Evolutionary conservation across 1,140 invertebrate genomes (phyloP).

Genomic region (Lepidurus packardi): DNA sequence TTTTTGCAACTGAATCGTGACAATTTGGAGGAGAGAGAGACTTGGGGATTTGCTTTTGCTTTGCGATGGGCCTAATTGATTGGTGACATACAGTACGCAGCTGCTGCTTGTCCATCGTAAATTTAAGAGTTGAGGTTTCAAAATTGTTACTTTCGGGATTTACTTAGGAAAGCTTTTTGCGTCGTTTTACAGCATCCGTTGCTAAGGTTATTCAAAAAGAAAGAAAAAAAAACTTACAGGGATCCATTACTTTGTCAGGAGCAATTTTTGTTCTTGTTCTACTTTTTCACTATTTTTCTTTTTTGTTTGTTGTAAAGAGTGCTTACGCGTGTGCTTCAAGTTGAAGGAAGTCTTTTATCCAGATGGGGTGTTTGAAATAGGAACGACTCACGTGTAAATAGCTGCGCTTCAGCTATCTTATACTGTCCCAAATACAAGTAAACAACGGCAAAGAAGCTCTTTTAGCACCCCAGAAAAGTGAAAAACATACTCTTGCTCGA

Average conservation of each 20-base stretch:
- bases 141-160: conserved; percentile 5
- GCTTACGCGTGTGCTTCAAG: not conserved
- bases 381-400: not conserved
- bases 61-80: not conserved
- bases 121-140: not conserved
- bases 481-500: conserved; percentile 7
- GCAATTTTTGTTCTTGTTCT: not conserved
- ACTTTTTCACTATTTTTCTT: too few relatives aligned
- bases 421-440: not conserved
- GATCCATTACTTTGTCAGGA: not conserved
- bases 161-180: conserved; percentile 11
- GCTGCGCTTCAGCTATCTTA: conserved; percentile 6
- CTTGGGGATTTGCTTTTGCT: not conserved
- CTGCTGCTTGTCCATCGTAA: not conserved
- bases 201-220: not conserved
- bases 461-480: not conserved
- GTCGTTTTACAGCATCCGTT: conserved; percentile 8
- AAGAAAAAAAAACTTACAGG: not conserved
- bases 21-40: not conserved
- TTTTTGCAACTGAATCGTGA: conserved; percentile 13
- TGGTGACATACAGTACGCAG: not conserved
- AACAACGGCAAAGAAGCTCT: not conserved
- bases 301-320: too few relatives aligned
- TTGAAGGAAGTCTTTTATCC: conserved; percentile 5
- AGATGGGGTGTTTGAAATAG: not conserved